Evolutionary conservation across 2,113 vertebrate species (phyloP), one percentile per base, ranked within the genome.

Genomic region (Thryonomys swinderianus): DNA sequence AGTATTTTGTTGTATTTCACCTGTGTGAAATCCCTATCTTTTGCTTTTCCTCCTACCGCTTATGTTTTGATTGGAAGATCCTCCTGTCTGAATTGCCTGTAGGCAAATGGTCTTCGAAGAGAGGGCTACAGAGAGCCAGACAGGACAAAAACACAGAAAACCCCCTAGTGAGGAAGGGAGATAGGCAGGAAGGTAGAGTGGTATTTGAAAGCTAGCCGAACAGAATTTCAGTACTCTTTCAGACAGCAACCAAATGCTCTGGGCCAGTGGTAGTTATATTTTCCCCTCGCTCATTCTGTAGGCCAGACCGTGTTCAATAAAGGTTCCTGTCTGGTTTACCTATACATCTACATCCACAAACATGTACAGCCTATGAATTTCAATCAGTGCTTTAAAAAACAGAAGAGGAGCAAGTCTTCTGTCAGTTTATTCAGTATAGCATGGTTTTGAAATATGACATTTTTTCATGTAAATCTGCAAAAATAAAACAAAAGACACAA

Each of bases 401-500:
- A 59, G 18, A 45, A 12, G 5, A 55, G n/a, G 16, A 27, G 37
- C 34, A 73, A 93, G 45, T 92, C 40, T 78, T 90, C 66, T 85
- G 61, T 88, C 55, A n/a, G 21, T 95, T 20, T 62, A 55, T 76
- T 93, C 82, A 83, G 30, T 42, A 85, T 45, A 81, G 48, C 57
- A 59, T 30, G 76, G 51, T n/a, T 87, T 74, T 93, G 45, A 88
- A 80, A 76, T 45, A 48, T 8, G 67, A 67, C 42, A 83, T 80
- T 10, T 81, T 32, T 53, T 96, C 87, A 96, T 64, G 92, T 67
- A 93, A 95, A 96, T 57, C 25, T 89, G 80, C 88, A 85, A 88
- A 93, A 94, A 59, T 32, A 62, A 97, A 95, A 80, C 93, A 97
- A 97, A 97, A 84, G 96, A 97, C 94, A 45, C 25, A 95, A 86